Evolutionary conservation across 2,797 vertebrate species (phyloP).

Genomic region (Etheostoma nigrum): DNA sequence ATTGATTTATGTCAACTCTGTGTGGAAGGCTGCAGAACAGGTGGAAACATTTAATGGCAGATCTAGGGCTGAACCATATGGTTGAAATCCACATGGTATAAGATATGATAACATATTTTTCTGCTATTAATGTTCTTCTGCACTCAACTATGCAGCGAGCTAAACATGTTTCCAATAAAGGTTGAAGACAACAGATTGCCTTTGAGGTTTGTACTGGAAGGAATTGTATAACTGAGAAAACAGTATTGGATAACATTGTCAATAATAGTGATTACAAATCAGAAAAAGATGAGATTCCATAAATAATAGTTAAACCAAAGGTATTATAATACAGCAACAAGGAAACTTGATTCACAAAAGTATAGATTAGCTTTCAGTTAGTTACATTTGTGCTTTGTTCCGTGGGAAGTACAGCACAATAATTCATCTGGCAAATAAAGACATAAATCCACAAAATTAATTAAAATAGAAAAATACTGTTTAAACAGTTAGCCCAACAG

Average conservation of each 20-base stretch:
- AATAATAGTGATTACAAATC: conserved; percentile 1
- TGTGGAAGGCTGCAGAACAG: not conserved
- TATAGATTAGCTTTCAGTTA: not conserved
- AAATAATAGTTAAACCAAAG: not conserved
- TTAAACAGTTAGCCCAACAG: too few species aligned
- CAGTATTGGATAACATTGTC: not conserved
- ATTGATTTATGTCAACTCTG: conserved; percentile 15
- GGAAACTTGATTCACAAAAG: not conserved
- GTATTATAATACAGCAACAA: not conserved
- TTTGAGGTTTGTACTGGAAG: not conserved
- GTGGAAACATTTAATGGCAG: conserved; percentile 10
- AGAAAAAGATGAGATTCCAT: not conserved
- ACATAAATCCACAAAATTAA: not conserved
- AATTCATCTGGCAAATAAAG: not conserved
- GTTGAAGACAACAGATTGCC: not conserved
- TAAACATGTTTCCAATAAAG: not conserved
- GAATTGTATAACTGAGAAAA: not conserved
- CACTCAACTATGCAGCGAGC: not conserved
- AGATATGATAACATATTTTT: not conserved
- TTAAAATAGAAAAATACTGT: too few species aligned
- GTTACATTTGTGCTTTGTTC: not conserved
- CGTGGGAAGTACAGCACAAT: too few species aligned
- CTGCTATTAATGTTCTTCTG: not conserved
- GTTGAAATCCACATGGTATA: not conserved
- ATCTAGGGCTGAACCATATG: not conserved